Evolutionary conservation across 2,888 invertebrate species (phyloP), one percentile per base, ranked within the genome.

Genomic region (Stictocephala bisonia): DNA sequence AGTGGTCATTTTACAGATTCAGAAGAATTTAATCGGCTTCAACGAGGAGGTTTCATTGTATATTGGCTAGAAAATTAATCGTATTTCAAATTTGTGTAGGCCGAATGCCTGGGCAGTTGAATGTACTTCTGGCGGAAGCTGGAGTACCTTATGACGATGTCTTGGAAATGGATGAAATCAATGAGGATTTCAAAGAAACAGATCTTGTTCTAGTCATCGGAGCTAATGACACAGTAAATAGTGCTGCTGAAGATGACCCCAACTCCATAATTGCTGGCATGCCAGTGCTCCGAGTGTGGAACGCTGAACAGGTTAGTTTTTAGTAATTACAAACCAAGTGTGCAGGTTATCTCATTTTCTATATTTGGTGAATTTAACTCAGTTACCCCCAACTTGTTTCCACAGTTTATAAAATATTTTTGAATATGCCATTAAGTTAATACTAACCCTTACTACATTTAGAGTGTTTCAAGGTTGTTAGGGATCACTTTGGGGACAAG

Each of bases 111-210:
- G 95, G 95, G 9, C 95, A 96, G 83, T 84, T 96, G 81, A 96
- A 96, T 82, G 96, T 96, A n/a, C 85, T 96, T 74, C 86, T 96
- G 70, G 95, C 95, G 0, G 96, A 96, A 85, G 96, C 96, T 3
- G 95, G 95, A n/a, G 95, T 96, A 0, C 94, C 95, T 0, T 96
- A 96, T 81, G 95, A 96, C 83, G 91, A 95, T 79, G 92, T 95
- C 0, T 87, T 92, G 77, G 95, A 96, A 86, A 95, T 96, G 95
- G 95, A 96, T 68, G 95, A 95, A 85, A 93, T 96, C 80, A 95
- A 96, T 82, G 90, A 93, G 7, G 95, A 95, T 79, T 95, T 96
- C 86, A 86, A 89, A 0, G 89, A 92, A 29, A 94, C 94, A 9
- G 95, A 96, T 83, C 86, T 95, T 22, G 93, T 92, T 0, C 85